These are phyloP conservation scores for Chironomus tepperi DNA, from an alignment of 1,140 invertebrate genomes.

Conservation along the genomic window DNA sequence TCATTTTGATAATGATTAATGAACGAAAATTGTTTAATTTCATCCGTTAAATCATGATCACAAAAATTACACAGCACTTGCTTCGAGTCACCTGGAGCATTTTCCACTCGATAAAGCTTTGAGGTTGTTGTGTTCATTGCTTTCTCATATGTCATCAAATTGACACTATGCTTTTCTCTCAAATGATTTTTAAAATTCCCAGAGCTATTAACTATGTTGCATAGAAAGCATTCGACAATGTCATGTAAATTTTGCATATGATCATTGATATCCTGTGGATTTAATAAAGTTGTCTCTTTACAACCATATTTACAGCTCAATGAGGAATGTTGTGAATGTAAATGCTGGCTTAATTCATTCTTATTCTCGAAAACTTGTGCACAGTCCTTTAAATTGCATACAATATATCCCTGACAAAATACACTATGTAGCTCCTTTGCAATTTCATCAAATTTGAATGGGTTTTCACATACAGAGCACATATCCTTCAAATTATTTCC, in stretches of 20 bases:
- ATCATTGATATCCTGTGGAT: not conserved
- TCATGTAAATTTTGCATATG: not conserved
- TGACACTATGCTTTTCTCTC: not conserved
- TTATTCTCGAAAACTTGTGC: not conserved
- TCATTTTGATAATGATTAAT: not conserved
- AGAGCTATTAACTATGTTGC: not conserved
- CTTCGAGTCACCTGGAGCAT: not conserved
- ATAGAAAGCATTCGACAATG: not conserved
- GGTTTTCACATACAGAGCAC: not conserved
- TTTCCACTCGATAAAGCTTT: not conserved
- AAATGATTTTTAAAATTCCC: conserved; percentile 10
- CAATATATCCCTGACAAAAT: not conserved
- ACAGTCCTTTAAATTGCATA: not conserved
- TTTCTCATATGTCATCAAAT: not conserved
- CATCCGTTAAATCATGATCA: not conserved
- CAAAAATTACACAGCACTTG: conserved; percentile 18
- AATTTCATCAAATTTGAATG: not conserved
- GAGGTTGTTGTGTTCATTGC: not conserved
- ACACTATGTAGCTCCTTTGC: not conserved
- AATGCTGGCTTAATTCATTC: not conserved
- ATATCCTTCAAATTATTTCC: not conserved
- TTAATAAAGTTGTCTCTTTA: not conserved
- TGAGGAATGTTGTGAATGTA: not conserved
- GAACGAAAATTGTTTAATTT: not conserved
- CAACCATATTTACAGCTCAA: not conserved